phyloP scores from a whole-genome alignment of 2,888 invertebrate genomes.

The Zygothrica quintamaculata region DNA sequence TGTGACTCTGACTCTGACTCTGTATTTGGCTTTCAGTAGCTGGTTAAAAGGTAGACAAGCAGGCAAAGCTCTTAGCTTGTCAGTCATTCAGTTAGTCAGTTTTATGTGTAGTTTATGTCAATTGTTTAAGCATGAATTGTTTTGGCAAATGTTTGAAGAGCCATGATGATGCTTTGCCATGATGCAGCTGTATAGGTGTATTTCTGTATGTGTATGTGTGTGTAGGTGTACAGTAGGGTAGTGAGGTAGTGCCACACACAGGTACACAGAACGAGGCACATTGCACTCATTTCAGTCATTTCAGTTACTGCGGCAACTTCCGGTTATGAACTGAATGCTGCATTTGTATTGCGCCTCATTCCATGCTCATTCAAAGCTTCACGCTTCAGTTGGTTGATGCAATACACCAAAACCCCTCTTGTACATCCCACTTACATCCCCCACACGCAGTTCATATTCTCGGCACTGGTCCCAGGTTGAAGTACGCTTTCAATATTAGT shows the following conservation, averaged over 20 bases:
- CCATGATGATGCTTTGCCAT: slow-evolving; percentile 17
- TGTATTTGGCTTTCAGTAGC: no score
- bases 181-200: no score
- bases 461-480: background rate
- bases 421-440: background rate
- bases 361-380: slow-evolving; percentile 66
- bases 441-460: background rate
- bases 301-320: slow-evolving; percentile 53
- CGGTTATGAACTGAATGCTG: slow-evolving; percentile 72
- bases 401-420: slow-evolving; percentile 6
- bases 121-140: slow-evolving; percentile 74
- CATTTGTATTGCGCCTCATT: slow-evolving; percentile 47
- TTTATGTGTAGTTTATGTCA: slow-evolving; percentile 60
- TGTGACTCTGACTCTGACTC: background rate
- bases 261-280: slow-evolving; percentile 45
- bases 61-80: background rate
- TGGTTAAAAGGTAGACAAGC: background rate
- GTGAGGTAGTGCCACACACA: slow-evolving; percentile 7
- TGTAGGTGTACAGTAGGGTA: no score
- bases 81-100: background rate
- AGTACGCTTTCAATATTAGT: slow-evolving; percentile 52
- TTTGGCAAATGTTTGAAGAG: slow-evolving; percentile 71
- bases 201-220: no score
- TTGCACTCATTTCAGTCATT: slow-evolving; percentile 58
- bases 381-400: slow-evolving; percentile 70